Base-by-base conservation (phyloP, 2,113 vertebrate genomes). In the Hippoglossus stenolepis region DNA sequence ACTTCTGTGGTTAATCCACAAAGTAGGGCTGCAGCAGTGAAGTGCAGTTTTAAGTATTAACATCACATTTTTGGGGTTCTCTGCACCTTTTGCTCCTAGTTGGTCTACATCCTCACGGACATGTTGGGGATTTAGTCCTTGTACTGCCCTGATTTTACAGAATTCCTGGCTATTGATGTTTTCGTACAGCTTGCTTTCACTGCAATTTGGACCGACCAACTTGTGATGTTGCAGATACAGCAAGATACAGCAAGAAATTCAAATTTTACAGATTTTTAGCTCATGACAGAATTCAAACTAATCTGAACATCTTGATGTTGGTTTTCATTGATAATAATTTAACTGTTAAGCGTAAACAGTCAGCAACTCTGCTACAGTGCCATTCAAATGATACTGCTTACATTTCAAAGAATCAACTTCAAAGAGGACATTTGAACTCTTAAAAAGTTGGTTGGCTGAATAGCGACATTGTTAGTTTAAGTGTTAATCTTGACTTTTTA, bases 61-160 rank as follows among this genome's bases (percentile, higher is more conserved):
- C 17, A n/a, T 53, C 10, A 43, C 10, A 49, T 61, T 1, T 21
- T 9, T 20, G 18, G 21, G 21, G n/a, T 18, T 28, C 14, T 61
- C 5, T 49, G 15, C 8, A 56, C 21, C 23, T 13, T 35, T 70
- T 60, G 65, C 21, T 17, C 12, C 2, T 26, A 13, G 40, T 51
- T 74, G 12, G 12, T 40, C 14, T 23, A 53, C 38, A 69, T 18
- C 56, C 45, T 73, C 70, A 47, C 57, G 73, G 35, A 73, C 23
- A 60, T 12, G 4, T 11, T 11, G n/a, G 35, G 24, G 35, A 14
- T 20, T 11, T 13, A 5, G 49, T 21, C 10, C 5, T 56, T 66
- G 26, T 57, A 49, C 51, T 56, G 21, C 51, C 26, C 21, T 43
- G 43, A 58, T 28, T 20, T 78, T 59, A 38, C 26, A 69, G 10